A percentile compares a stretch with the other conserved stretches of the same genome.
These are phyloP conservation scores for Proisotoma minuta DNA, from an alignment of 2,888 invertebrate genomes.

Conservation along the genomic window DNA sequence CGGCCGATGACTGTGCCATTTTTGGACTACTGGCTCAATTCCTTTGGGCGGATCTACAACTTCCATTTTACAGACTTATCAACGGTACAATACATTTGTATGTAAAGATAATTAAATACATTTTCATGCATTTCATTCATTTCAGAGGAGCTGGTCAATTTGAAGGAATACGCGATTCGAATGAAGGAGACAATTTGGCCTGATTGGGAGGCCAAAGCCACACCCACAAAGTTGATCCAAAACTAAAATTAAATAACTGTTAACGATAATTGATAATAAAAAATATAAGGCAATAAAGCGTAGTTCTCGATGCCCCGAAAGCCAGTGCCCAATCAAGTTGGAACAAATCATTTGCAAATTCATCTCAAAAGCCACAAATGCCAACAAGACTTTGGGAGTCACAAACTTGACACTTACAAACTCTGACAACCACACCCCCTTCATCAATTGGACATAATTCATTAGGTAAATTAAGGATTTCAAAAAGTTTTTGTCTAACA, in stretches of 20 bases:
- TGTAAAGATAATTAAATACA: not conserved
- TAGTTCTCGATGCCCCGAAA: no score
- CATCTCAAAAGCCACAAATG: no score
- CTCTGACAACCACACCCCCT: no score
- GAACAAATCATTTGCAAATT: no score
- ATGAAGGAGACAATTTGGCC: constrained; percentile 37
- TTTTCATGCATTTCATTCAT: constrained; percentile 2
- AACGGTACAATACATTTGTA: constrained; percentile 13
- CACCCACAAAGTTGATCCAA: not conserved
- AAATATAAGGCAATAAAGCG: no score
- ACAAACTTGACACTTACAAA: no score
- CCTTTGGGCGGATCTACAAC: constrained; percentile 15
- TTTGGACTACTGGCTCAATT: constrained; percentile 27
- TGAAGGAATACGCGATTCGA: constrained; percentile 32
- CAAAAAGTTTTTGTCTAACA: no score
- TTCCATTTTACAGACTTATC: constrained; percentile 27
- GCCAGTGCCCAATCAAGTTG: no score
- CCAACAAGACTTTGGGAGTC: no score
- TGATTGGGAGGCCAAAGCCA: constrained; percentile 29
- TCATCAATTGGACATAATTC: no score
- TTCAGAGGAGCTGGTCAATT: constrained; percentile 29
- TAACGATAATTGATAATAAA: not conserved
- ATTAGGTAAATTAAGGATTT: no score
- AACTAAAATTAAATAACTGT: not conserved
- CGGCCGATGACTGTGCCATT: constrained; percentile 30